Conservation (phyloP, 2,888 invertebrate genomes). For the Chrysolina oricalcia region DNA sequence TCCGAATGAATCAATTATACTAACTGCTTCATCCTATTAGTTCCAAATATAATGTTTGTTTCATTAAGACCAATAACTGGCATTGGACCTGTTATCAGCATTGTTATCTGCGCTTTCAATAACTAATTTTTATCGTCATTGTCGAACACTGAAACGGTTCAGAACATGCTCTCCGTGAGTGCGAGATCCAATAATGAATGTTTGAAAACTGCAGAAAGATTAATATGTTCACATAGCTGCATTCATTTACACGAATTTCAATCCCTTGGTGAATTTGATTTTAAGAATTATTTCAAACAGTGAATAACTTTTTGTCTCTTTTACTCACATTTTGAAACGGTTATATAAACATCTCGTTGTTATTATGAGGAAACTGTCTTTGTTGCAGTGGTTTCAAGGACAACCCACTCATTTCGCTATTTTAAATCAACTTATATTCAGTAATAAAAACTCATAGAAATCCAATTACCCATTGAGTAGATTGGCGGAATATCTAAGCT, state of each 20-base stretch:
- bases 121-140: neutral
- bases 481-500: neutral
- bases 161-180: neutral
- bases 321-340: neutral
- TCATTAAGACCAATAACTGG: constrained; percentile 1
- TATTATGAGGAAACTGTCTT: neutral
- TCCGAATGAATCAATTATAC: neutral
- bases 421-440: neutral
- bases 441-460: neutral
- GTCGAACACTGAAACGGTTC: neutral
- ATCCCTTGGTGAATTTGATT: too few species aligned
- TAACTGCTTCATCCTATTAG: neutral
- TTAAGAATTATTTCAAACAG: neutral
- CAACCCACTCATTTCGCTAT: neutral
- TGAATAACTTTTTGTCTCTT: neutral
- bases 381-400: neutral
- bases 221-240: neutral
- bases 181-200: neutral
- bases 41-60: neutral
- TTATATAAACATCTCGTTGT: neutral
- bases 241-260: neutral
- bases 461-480: neutral
- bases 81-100: neutral
- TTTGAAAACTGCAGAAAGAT: neutral
- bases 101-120: neutral